Base-by-base conservation (phyloP, 2,797 vertebrate species). In the Platalea minor region DNA sequence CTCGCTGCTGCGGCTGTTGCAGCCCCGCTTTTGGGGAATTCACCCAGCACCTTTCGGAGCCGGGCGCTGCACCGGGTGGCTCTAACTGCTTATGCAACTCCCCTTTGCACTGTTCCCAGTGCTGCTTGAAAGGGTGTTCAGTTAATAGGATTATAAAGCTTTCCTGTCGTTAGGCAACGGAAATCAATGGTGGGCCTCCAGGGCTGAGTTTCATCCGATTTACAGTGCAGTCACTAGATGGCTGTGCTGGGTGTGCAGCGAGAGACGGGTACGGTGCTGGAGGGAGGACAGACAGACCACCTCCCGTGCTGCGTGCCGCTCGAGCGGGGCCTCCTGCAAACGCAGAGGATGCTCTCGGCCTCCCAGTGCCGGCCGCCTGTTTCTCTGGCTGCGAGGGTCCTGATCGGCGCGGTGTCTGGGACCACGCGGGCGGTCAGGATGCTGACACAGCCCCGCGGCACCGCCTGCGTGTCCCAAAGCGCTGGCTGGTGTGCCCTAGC, bases 91-190 rank as follows among this genome's bases (percentile, higher is more conserved):
- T 87, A n/a, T 7, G 53, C 64, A 46, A 64, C n/a, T 85, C 77
- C 83, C 88, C 86, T 89, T 41, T 51, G 78, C 13, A 2, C 48
- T 9, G 45, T 16, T 57, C 83, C 91, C 88, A 17, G 60, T 29
- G 93, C 81, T 93, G 90, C 89, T n/a, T 88, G 91, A 16, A 84
- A 86, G 93, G 89, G 84, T 93, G 92, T 96, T 96, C 88, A 91
- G 94, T 95, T 97, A 96, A 95, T 88, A 87, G 95, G 96, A 97
- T 96, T 96, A 92, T 91, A 91, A 96, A 95, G 93, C 96, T 95
- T 94, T 95, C 84, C 86, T 82, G 91, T 96, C 35, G 80, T 95
- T 95, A 96, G 94, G 94, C 96, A 96, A 91, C 64, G 16, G 93
- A 79, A 95, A 96, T 94, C 96, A 92, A 89, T 95, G 96, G 51